phyloP scores from a whole-genome alignment of 2,797 vertebrate species.

The Huso huso region DNA sequence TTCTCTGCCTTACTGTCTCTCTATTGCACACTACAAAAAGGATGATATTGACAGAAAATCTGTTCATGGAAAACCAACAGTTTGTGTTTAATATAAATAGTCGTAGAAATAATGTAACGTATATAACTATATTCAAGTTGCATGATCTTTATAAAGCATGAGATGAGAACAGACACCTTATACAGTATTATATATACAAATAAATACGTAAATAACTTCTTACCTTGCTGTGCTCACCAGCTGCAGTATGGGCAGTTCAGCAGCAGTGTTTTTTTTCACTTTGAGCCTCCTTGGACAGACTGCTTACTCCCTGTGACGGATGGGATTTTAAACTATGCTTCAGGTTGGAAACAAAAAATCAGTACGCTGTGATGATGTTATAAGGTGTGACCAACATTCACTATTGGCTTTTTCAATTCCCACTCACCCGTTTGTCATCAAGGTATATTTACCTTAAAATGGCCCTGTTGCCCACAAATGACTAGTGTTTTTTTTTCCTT shows the following conservation, averaged over 20 bases:
- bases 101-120: too few species aligned
- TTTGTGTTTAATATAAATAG: too few species aligned
- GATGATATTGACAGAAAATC: too few species aligned
- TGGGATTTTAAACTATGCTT: constrained; percentile 18
- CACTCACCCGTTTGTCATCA: constrained; percentile 12
- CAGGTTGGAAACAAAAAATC: neutral
- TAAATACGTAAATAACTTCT: neutral
- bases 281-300: constrained; percentile 3
- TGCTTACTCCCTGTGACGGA: neutral
- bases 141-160: neutral
- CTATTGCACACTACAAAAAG: too few species aligned
- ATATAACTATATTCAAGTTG: too few species aligned
- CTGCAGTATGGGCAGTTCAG: neutral
- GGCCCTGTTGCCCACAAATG: constrained; percentile 13
- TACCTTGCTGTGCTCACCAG: constrained; percentile 3
- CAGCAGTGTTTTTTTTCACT: neutral
- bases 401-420: constrained; percentile 5
- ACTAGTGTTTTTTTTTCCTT: constrained; percentile 9
- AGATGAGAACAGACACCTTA: neutral
- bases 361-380: constrained; percentile 9
- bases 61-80: too few species aligned
- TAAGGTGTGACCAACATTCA: constrained; percentile 14
- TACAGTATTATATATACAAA: neutral
- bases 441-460: constrained; percentile 19
- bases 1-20: too few species aligned